A percentile compares a stretch with the other conserved stretches of the same genome.
phyloP scores from a whole-genome alignment of 2,797 vertebrate species.

The Trachops cirrhosus region DNA sequence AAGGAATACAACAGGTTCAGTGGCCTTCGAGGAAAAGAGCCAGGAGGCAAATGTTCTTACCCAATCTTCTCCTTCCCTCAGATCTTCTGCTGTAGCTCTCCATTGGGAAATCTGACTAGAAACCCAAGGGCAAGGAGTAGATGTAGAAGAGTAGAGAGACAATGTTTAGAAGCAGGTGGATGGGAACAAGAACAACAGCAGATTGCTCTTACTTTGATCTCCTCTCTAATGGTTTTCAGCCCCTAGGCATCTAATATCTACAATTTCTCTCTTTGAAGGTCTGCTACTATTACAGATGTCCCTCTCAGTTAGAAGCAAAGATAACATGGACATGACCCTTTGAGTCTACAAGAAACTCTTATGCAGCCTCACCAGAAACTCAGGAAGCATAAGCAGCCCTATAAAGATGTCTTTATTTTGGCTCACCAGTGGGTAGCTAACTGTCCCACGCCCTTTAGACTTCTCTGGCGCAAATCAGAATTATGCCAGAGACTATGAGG shows the following conservation, averaged over 20 bases:
- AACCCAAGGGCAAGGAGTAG: background rate
- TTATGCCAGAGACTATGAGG: background rate
- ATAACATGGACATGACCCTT: background rate
- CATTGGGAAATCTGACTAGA: background rate
- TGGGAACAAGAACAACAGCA: background rate
- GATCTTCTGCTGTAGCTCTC: background rate
- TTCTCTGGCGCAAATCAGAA: background rate
- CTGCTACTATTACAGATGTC: background rate
- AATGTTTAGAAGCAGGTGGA: background rate
- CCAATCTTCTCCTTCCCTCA: background rate
- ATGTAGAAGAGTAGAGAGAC: background rate
- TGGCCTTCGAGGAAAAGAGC: background rate
- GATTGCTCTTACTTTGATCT: background rate
- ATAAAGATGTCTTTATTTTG: background rate
- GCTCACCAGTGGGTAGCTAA: background rate
- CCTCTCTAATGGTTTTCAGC: background rate
- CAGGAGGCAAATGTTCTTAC: background rate
- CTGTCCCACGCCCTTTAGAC: background rate
- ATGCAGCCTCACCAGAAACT: background rate
- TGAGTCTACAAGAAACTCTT: background rate
- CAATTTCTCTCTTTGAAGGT: background rate
- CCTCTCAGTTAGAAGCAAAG: background rate
- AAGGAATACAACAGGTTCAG: background rate
- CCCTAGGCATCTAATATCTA: background rate
- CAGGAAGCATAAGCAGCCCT: background rate